Conservation (phyloP, 2,888 invertebrate species). For the Mimumesa dahlbomi region DNA sequence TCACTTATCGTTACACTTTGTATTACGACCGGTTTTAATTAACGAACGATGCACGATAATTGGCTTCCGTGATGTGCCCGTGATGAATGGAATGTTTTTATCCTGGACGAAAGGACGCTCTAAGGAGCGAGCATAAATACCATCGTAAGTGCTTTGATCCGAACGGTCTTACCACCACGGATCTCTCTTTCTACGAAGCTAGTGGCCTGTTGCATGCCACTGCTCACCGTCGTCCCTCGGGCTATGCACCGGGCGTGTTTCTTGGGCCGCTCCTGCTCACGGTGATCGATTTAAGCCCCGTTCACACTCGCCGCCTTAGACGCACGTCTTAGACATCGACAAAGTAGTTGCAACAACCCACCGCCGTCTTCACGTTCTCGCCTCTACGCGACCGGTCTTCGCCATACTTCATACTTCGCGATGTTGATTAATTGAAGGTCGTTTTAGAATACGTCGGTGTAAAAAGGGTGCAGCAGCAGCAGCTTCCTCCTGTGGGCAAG, state of each 20-base stretch:
- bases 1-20: conserved; percentile 48
- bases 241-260: conserved; percentile 63
- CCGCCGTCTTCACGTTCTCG: conserved; percentile 12
- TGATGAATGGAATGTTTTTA: conserved; percentile 61
- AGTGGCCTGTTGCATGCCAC: conserved; percentile 67
- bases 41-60: conserved; percentile 60
- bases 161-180: conserved; percentile 41
- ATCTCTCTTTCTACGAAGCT: conserved; percentile 55
- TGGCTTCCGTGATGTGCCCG: conserved; percentile 53
- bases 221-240: conserved; percentile 52
- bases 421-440: no score
- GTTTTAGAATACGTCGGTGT: no score
- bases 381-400: not conserved
- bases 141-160: conserved; percentile 63
- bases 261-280: conserved; percentile 58
- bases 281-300: conserved; percentile 65
- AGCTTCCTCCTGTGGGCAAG: no score
- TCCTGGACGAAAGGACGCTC: conserved; percentile 53
- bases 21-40: conserved; percentile 53
- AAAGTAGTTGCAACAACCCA: conserved; percentile 36
- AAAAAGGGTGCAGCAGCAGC: no score
- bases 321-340: conserved; percentile 25
- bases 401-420: no score
- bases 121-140: conserved; percentile 54
- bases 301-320: conserved; percentile 42